Conservation (phyloP, 2,113 vertebrate species). For the Taurulus bubalis region DNA sequence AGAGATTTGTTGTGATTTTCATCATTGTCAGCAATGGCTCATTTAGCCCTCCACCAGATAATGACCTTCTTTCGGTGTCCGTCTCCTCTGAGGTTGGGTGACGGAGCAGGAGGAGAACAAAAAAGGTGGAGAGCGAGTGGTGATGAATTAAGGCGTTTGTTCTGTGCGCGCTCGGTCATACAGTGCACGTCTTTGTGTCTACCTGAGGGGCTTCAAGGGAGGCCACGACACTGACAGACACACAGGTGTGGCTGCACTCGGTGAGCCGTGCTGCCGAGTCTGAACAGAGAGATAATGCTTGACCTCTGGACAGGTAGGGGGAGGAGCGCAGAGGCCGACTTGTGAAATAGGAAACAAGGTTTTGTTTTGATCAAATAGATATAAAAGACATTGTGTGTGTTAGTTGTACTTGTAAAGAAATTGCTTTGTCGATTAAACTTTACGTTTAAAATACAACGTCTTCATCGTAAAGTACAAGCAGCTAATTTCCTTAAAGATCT, state of each 20-base stretch:
- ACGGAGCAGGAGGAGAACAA: conserved; percentile 39
- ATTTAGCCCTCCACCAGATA: conserved; percentile 42
- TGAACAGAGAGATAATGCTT: conserved; percentile 59
- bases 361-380: neutral
- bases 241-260: conserved; percentile 71
- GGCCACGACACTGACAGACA: conserved; percentile 69
- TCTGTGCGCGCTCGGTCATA: conserved; percentile 49
- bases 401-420: too few species aligned
- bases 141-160: conserved; percentile 76
- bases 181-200: conserved; percentile 69
- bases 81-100: conserved; percentile 20
- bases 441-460: neutral
- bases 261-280: conserved; percentile 50
- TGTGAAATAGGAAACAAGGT: neutral
- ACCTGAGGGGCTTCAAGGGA: conserved; percentile 17
- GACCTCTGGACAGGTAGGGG: conserved; percentile 40
- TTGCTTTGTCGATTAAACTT: too few species aligned
- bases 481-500: neutral
- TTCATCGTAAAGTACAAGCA: neutral
- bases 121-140: conserved; percentile 17
- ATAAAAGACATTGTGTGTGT: neutral
- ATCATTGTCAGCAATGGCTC: conserved; percentile 64
- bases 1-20: conserved; percentile 69
- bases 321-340: neutral
- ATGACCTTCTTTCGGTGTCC: conserved; percentile 44